Evolutionary conservation across 2,797 vertebrate genomes (phyloP).

Genomic region (Siniperca obscura): DNA sequence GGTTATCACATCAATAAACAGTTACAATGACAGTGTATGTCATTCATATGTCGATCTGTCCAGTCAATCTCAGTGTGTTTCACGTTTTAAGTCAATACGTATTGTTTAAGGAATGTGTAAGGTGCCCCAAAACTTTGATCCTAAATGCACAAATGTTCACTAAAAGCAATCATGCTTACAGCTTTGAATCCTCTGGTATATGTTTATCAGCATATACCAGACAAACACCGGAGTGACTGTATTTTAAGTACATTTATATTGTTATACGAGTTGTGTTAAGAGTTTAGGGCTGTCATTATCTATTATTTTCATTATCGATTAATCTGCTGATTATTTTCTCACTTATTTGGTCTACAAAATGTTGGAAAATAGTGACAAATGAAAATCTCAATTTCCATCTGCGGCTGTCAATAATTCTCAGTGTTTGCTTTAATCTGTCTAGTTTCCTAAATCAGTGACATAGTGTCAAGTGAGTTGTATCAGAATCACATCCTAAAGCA

Average conservation of each 20-base stretch:
- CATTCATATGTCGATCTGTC: neutral
- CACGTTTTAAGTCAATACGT: neutral
- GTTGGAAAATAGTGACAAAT: neutral
- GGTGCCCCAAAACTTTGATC: neutral
- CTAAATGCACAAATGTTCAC: neutral
- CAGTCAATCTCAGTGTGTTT: neutral
- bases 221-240: neutral
- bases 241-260: neutral
- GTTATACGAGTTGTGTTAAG: neutral
- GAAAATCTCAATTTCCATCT: too few relatives aligned
- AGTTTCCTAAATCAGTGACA: neutral
- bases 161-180: neutral
- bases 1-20: slow-evolving; percentile 6
- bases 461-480: neutral
- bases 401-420: neutral
- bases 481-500: neutral
- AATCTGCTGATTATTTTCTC: neutral
- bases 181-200: neutral
- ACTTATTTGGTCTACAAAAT: neutral
- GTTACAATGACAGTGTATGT: neutral
- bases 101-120: neutral
- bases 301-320: neutral
- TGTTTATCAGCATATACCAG: slow-evolving; percentile 7
- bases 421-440: neutral
- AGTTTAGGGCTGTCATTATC: neutral